phyloP scores from a whole-genome alignment of 2,113 vertebrate species.

The Vidua macroura region DNA sequence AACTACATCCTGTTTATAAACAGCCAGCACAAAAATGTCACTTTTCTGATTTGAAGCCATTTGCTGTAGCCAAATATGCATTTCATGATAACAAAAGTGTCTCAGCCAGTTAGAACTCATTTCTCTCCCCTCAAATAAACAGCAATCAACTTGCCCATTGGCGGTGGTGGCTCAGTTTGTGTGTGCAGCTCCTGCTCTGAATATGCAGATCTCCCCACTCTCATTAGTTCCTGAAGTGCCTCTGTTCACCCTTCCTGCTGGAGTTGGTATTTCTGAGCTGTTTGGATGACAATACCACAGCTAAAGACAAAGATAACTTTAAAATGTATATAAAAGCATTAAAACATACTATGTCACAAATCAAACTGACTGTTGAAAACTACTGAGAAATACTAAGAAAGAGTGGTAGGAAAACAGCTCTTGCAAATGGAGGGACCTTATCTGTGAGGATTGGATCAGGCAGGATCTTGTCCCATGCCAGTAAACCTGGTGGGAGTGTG shows the following conservation, averaged over 20 bases:
- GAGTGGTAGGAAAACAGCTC: neutral
- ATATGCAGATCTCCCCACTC: neutral
- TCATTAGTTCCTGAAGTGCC: neutral
- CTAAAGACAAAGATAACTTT: neutral
- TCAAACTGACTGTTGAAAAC: neutral
- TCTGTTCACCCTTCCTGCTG: neutral
- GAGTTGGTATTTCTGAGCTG: neutral
- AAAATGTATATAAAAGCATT: neutral
- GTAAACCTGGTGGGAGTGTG: neutral
- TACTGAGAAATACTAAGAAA: neutral
- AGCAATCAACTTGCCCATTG: neutral
- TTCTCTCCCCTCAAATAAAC: neutral
- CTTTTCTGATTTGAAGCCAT: constrained; percentile 38
- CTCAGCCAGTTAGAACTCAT: neutral
- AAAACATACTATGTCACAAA: neutral
- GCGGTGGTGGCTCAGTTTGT: neutral
- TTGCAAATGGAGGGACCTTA: neutral
- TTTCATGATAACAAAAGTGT: neutral
- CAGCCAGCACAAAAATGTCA: constrained; percentile 50
- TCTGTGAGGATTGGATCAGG: neutral
- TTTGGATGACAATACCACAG: neutral
- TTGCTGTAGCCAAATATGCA: constrained; percentile 54
- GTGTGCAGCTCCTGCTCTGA: neutral
- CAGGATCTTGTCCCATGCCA: neutral
- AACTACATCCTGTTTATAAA: constrained; percentile 58